These are phyloP conservation scores for Drosophila albomicans DNA, from an alignment of 1,140 invertebrate genomes.

Conservation along the genomic window DNA sequence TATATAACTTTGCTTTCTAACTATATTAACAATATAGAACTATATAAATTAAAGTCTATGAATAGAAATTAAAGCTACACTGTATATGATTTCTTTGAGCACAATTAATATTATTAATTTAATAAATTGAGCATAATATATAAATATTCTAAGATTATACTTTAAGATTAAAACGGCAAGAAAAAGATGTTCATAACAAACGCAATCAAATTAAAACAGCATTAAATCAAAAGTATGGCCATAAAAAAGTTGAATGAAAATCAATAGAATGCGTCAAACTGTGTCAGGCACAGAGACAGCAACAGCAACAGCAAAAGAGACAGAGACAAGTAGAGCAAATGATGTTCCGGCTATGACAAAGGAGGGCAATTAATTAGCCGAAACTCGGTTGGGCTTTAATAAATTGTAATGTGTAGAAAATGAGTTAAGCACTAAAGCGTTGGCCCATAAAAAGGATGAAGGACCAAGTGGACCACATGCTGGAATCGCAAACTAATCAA, in stretches of 20 bases:
- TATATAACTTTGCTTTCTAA: no score
- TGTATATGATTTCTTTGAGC: no score
- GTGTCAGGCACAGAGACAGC: background rate
- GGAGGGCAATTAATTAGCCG: conserved; percentile 5
- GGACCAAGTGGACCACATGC: background rate
- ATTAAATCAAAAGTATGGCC: background rate
- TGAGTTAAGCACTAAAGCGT: conserved; percentile 1
- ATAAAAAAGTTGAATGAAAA: conserved; percentile 3
- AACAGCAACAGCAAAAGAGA: background rate
- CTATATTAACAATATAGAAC: no score
- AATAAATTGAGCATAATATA: no score
- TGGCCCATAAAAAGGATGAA: conserved; percentile 21
- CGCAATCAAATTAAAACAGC: background rate
- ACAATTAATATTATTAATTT: no score
- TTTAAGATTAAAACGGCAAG: no score
- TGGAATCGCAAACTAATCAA: conserved; percentile 22
- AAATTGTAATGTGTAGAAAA: conserved; percentile 11
- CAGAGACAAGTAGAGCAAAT: background rate
- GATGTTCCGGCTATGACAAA: background rate
- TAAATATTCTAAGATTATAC: no score
- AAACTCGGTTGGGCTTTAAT: conserved; percentile 20
- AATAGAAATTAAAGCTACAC: no score
- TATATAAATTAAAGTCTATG: no score
- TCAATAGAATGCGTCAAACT: background rate
- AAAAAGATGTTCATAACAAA: no score